Evolutionary conservation across 2,888 invertebrate genomes (phyloP).

Genomic region (Harpalus rufipes): DNA sequence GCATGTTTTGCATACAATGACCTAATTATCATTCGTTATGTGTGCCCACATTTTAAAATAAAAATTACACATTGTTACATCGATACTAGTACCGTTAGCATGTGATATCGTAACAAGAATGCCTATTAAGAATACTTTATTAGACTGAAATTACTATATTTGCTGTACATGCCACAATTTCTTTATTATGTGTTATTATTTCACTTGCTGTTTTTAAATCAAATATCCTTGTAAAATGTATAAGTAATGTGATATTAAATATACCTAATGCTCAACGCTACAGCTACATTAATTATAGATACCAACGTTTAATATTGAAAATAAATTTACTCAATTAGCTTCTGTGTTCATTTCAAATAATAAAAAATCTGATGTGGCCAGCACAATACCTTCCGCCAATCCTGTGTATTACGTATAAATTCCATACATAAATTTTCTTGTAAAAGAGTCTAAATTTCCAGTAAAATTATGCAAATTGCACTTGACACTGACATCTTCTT

Average conservation of each 20-base stretch:
- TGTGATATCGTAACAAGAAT: constrained; percentile 29
- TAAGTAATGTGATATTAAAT: neutral
- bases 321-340: neutral
- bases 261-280: too few species aligned
- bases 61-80: constrained; percentile 33
- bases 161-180: constrained; percentile 16
- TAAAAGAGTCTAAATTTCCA: too few species aligned
- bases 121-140: constrained; percentile 36
- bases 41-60: constrained; percentile 27
- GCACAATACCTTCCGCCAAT: too few species aligned
- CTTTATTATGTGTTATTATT: constrained; percentile 1
- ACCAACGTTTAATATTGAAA: too few species aligned
- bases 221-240: neutral
- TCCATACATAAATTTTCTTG: neutral
- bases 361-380: neutral
- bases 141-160: constrained; percentile 25
- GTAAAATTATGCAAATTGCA: too few species aligned
- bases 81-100: constrained; percentile 36
- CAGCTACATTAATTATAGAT: too few species aligned
- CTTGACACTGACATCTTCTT: too few species aligned
- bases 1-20: constrained; percentile 35
- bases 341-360: neutral
- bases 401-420: too few species aligned
- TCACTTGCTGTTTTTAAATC: neutral
- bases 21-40: constrained; percentile 29